Evolutionary conservation across 2,797 vertebrate species (phyloP).

Genomic region (Amblyopsis hoosieri): DNA sequence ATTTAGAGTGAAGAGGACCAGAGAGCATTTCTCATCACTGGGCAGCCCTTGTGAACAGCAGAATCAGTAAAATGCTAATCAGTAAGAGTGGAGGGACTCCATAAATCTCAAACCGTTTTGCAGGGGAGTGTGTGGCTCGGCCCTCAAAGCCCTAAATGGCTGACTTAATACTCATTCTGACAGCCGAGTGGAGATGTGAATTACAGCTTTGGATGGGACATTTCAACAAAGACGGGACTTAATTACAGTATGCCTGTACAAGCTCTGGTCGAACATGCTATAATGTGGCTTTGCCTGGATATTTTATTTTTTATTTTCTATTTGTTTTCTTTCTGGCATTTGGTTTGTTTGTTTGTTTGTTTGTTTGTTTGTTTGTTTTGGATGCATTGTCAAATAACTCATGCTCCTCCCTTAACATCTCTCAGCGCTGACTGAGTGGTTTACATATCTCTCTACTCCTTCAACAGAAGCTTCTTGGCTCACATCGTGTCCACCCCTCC

Average conservation of each 20-base stretch:
- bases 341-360: too few relatives aligned
- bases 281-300: neutral
- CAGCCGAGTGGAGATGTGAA: conserved; percentile 45
- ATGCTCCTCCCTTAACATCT: too few relatives aligned
- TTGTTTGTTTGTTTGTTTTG: too few relatives aligned
- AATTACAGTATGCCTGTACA: conserved; percentile 47
- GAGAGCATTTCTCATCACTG: conserved; percentile 17
- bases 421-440: too few relatives aligned
- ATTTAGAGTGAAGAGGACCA: conserved; percentile 17
- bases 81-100: conserved; percentile 27
- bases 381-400: too few relatives aligned
- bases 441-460: too few relatives aligned
- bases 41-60: conserved; percentile 41
- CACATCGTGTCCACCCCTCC: too few relatives aligned
- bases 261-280: too few relatives aligned
- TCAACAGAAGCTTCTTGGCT: too few relatives aligned
- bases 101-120: conserved; percentile 36
- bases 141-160: conserved; percentile 21
- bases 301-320: neutral
- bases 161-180: conserved; percentile 65
- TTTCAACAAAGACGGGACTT: conserved; percentile 35
- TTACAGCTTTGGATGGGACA: conserved; percentile 35
- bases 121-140: conserved; percentile 25
- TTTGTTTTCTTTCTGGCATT: too few relatives aligned
- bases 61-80: conserved; percentile 64